phyloP scores from a whole-genome alignment of 2,113 vertebrate species.

The Cephalophus harveyi region DNA sequence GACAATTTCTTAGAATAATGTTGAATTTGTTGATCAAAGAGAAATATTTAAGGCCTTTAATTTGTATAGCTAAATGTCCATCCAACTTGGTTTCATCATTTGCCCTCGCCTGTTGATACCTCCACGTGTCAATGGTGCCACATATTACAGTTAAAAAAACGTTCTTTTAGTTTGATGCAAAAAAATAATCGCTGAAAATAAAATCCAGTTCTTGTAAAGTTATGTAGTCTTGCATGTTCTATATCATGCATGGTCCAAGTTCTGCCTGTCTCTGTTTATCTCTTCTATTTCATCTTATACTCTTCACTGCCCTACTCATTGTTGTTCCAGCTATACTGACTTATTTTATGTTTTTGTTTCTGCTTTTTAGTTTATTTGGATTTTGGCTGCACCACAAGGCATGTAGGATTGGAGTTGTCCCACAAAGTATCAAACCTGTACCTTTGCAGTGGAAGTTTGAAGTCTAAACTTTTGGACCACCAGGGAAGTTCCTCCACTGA shows the following conservation, averaged over 20 bases:
- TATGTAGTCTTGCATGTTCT: not conserved
- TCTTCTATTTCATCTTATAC: not conserved
- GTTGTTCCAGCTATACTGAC: not conserved
- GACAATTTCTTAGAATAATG: not conserved
- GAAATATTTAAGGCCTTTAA: not conserved
- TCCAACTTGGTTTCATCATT: not conserved
- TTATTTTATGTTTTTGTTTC: not conserved
- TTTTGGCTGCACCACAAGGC: not conserved
- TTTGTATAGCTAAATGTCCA: not conserved
- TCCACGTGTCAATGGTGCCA: not conserved
- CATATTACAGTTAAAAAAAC: not conserved
- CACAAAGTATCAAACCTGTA: not conserved
- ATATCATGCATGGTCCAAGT: not conserved
- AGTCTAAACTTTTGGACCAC: not conserved
- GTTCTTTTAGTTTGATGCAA: not conserved
- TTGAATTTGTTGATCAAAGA: not conserved
- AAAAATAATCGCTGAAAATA: not conserved
- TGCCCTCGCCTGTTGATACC: not conserved
- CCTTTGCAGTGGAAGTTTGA: not conserved
- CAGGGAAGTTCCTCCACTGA: not conserved
- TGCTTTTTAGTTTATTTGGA: not conserved
- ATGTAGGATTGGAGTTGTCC: not conserved
- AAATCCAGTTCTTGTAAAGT: not conserved
- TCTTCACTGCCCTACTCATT: not conserved
- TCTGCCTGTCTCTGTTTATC: not conserved